Base-by-base conservation (phyloP, 2,888 invertebrate genomes). In the Pseudoips prasinana region DNA sequence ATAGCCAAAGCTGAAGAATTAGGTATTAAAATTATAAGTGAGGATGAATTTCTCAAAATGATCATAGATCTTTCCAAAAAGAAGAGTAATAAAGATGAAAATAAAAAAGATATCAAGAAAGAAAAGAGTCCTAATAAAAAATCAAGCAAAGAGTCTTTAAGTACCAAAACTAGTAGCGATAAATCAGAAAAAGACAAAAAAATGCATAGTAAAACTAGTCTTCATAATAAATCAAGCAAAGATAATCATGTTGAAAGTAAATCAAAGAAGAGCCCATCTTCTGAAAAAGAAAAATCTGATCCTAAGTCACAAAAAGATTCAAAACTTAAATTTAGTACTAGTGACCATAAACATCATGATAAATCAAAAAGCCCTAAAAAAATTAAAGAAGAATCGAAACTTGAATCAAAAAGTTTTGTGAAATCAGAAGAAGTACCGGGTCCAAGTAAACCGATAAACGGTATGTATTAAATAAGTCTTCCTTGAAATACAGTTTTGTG, bases 1-100 rank as follows among this genome's bases (percentile, higher is more conserved):
- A 70, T 96, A 24, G 91, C 91, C 0, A 96, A 96, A 78, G 94
- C 95, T 0, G 85, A 91, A 61, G 91, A 90, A 46, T 84, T 94
- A 10, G 91, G 92, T 8, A 92, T 95, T n/a, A 92, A 92, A 63
- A 90, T 92, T 32, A 83, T 98, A 11, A 91, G 91, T 45, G 97
- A 98, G 84, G 95, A 98, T 79, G 94, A 92, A 8, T 90, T 98
- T 19, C 82, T 98, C 8, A 91, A 95, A 65, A 84, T 98, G 65
- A 94, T 98, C 36, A 82, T 90, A 35, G 90, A 89, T 29, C 46
- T 29, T 10, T 40, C 53, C 8, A 58, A 58, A 38, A 42, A 37
- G 6, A 56, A 62, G 41, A 8, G 10, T 0, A 4, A 8, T 29
- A 54, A 42, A 46, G 14, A 10, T 6, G 43, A 39, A n/a, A 27